Base-by-base conservation (phyloP, 2,888 invertebrate species). In the Archips xylosteana region DNA sequence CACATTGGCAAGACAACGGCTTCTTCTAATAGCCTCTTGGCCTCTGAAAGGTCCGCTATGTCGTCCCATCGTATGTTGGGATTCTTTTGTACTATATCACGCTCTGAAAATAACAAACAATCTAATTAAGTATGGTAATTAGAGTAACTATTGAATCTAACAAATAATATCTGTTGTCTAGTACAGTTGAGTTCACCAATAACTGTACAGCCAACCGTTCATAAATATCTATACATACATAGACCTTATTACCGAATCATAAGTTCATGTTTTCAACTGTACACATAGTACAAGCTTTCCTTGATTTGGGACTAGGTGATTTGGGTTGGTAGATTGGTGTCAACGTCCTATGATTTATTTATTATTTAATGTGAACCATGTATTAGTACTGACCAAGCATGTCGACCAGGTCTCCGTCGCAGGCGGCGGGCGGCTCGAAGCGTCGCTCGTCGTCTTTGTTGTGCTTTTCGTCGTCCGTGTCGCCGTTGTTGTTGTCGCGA, bases 1-100 rank as follows among this genome's bases (percentile, higher is more conserved):
- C 98, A 97, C 96, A 99, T 97, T 2, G 99, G 99, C 84, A 99
- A 94, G 54, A 99, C 99, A 9, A 99, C 99, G 42, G 99, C 99
- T 92, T 99, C 99, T 88, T 99, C 98, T 6, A 99, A 92, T 71
- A 99, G 89, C 76, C 98, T 95, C 89, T 98, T 98, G 6, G 98
- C 98, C 88, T 98, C 98, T 10, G 96, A 95, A 64, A 98, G 94
- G 89, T 98, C 98, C 0, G 98, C 98, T 85, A 98, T 98, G 86
- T 98, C 98, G 83, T 97, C 98, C 99, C 99, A 99, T 83, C 96
- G 96, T 75, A 99, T 98, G 91, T 98, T 99, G 15, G 99, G 98
- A 94, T 99, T 98, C 91, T 98, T 98, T 94, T 99, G 99, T 79
- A 99, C 97, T 88, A 99, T 99, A 90, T 99, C 99, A 82, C 99